Evolutionary conservation across 2,888 invertebrate species (phyloP).

Genomic region (Luperina nickerlii): DNA sequence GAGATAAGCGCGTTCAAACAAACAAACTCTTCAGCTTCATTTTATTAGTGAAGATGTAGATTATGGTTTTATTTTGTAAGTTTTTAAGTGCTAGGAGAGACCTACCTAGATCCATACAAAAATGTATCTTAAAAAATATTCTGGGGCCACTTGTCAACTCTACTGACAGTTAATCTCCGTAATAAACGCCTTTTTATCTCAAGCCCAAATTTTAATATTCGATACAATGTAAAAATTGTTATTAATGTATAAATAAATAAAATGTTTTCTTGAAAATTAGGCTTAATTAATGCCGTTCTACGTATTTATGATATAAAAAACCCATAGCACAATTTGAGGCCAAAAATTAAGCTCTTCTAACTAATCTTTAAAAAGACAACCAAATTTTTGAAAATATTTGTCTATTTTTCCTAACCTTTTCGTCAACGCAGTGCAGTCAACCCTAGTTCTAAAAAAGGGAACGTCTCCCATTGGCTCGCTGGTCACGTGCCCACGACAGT

Average conservation of each 20-base stretch:
- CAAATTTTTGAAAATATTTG: not conserved
- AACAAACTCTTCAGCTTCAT: no score
- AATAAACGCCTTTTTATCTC: not conserved
- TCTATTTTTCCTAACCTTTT: not conserved
- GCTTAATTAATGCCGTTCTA: not conserved
- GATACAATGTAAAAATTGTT: no score
- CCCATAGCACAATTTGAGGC: not conserved
- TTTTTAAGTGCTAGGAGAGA: not conserved
- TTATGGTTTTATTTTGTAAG: not conserved
- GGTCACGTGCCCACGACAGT: slow-evolving; percentile 59
- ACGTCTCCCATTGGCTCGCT: slow-evolving; percentile 29
- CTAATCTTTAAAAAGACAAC: not conserved
- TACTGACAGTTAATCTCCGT: not conserved
- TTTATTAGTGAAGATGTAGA: not conserved
- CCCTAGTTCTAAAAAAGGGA: slow-evolving; percentile 62
- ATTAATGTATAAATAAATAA: no score
- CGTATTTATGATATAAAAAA: not conserved
- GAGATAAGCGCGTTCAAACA: no score
- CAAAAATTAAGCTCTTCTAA: not conserved
- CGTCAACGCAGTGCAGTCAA: slow-evolving; percentile 24
- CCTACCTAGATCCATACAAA: not conserved
- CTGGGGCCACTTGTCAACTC: not conserved
- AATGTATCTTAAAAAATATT: not conserved
- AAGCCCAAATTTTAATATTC: not conserved
- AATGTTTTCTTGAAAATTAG: not conserved